phyloP scores from a whole-genome alignment of 2,113 vertebrate species.

The Nycticorax nycticorax region DNA sequence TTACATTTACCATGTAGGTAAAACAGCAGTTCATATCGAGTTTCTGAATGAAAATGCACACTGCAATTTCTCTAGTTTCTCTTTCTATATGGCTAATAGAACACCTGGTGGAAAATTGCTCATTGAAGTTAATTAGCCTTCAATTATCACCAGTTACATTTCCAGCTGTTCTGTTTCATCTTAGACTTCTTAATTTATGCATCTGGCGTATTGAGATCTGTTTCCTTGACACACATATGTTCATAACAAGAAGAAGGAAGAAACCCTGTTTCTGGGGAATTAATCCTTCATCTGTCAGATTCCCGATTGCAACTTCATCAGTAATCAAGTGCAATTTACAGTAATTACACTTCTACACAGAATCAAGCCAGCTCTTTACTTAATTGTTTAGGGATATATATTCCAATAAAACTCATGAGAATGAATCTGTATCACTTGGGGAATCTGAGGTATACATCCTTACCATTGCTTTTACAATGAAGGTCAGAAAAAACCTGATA shows the following conservation, averaged over 20 bases:
- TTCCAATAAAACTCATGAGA: background rate
- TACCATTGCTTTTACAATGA: background rate
- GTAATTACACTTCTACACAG: background rate
- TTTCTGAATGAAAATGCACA: conserved; percentile 25
- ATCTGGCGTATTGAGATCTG: background rate
- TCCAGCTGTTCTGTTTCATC: conserved; percentile 46
- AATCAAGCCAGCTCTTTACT: background rate
- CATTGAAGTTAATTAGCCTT: conserved; percentile 28
- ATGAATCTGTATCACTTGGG: background rate
- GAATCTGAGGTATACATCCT: background rate
- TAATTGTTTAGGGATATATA: background rate
- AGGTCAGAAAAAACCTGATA: background rate
- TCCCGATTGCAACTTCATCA: background rate
- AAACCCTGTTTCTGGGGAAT: background rate
- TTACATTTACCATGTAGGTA: background rate
- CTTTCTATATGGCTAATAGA: background rate
- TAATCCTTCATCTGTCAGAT: conserved; percentile 19
- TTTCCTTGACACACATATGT: background rate
- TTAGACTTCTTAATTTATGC: conserved; percentile 36
- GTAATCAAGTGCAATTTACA: background rate
- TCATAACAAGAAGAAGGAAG: conserved; percentile 2
- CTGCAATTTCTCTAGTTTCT: background rate
- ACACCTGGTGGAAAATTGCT: conserved; percentile 28
- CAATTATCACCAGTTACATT: conserved; percentile 21
- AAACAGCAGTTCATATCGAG: background rate